phyloP scores from a whole-genome alignment of 2,113 vertebrate genomes.

The Tenebrosternarchus preto region DNA sequence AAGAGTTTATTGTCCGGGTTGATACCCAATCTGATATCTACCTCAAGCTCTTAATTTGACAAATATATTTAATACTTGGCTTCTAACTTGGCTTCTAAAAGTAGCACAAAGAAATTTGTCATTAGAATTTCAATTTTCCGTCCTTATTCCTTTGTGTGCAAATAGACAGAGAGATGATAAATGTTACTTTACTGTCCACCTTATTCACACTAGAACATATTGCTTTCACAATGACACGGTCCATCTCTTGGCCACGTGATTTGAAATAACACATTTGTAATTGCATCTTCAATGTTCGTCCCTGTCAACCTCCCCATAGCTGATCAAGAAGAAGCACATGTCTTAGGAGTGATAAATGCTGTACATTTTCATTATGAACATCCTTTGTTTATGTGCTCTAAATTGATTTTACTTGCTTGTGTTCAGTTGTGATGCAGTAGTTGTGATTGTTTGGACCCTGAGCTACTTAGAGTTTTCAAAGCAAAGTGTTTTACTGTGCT shows the following conservation, averaged over 20 bases:
- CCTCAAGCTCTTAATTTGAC: too few species aligned
- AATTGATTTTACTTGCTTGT: constrained; percentile 32
- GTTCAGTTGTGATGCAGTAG: constrained; percentile 1
- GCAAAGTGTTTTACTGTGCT: constrained; percentile 4
- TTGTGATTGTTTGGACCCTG: constrained; percentile 16
- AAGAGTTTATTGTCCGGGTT: too few species aligned
- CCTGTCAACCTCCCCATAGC: background rate
- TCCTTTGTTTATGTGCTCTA: background rate
- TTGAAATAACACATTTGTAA: background rate
- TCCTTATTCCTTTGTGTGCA: too few species aligned
- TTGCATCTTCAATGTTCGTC: background rate
- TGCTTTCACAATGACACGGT: too few species aligned
- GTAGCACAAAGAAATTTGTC: too few species aligned
- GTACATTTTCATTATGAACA: background rate
- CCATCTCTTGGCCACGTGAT: background rate
- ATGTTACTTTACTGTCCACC: too few species aligned
- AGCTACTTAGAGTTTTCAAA: background rate
- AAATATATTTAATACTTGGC: too few species aligned
- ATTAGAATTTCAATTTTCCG: too few species aligned
- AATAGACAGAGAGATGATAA: too few species aligned
- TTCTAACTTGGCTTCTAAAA: too few species aligned
- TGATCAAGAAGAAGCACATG: background rate
- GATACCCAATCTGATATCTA: too few species aligned
- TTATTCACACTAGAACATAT: too few species aligned
- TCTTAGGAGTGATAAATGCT: background rate